phyloP scores from a whole-genome alignment of 2,888 invertebrate genomes.

The Chrysolina haemoptera region DNA sequence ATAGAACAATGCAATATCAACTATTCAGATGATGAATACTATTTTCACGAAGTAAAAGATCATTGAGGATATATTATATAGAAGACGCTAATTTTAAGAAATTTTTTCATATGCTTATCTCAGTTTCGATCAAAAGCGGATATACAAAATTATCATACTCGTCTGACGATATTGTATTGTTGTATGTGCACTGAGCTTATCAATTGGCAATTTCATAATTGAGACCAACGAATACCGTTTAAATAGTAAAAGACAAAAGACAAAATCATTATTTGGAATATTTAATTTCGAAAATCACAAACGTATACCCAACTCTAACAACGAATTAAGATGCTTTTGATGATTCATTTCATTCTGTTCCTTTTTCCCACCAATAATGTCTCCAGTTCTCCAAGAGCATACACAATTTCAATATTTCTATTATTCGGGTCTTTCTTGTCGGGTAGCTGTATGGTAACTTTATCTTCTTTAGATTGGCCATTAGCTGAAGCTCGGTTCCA shows the following conservation, averaged over 20 bases:
- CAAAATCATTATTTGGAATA: not conserved
- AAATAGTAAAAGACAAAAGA: not conserved
- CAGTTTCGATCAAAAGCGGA: too few relatives aligned
- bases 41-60: too few relatives aligned
- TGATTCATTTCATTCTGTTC: conserved; percentile 12
- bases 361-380: conserved; percentile 50
- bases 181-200: too few relatives aligned
- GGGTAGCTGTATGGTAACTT: conserved; percentile 66
- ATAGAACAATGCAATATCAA: too few relatives aligned
- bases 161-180: too few relatives aligned
- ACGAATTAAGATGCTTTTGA: conserved; percentile 3
- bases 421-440: conserved; percentile 54
- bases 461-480: conserved; percentile 63
- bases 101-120: too few relatives aligned
- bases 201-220: too few relatives aligned
- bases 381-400: conserved; percentile 63
- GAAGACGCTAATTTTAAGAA: too few relatives aligned
- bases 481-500: conserved; percentile 65
- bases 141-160: too few relatives aligned
- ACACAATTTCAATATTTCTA: conserved; percentile 59
- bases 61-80: too few relatives aligned
- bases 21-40: too few relatives aligned
- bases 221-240: too few relatives aligned
- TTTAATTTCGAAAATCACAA: not conserved
- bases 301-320: not conserved